Evolutionary conservation across 2,797 vertebrate species (phyloP).

Genomic region (Etheostoma nigrum): DNA sequence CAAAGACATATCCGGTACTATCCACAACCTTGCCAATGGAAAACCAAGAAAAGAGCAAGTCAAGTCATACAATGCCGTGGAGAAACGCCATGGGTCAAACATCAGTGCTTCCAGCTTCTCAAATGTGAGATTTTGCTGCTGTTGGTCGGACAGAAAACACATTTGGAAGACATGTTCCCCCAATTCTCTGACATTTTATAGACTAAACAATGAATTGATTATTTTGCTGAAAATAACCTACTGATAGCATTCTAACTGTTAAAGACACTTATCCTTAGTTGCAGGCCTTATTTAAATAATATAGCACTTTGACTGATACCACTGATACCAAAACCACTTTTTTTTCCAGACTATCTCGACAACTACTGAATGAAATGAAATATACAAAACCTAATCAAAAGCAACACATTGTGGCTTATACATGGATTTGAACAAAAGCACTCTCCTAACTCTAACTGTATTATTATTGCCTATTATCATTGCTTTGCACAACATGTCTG

Average conservation of each 20-base stretch:
- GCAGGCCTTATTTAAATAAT: neutral
- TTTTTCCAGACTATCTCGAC: neutral
- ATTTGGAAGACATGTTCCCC: neutral
- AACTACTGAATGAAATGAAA: too few species aligned
- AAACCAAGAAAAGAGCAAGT: too few species aligned
- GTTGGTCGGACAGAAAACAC: neutral
- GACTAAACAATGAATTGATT: neutral
- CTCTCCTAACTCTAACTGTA: neutral
- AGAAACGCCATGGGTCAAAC: neutral
- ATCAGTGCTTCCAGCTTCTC: neutral
- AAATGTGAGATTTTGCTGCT: neutral
- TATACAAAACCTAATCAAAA: neutral
- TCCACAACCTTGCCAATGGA: too few species aligned
- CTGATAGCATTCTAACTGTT: neutral
- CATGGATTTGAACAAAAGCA: neutral
- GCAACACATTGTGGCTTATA: neutral
- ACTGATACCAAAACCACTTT: neutral
- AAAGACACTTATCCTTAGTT: neutral
- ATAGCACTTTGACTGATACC: neutral
- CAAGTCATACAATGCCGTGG: too few species aligned
- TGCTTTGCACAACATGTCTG: constrained; percentile 1
- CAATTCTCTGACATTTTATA: neutral
- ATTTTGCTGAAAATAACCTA: too few species aligned
- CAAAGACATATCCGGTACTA: too few species aligned
- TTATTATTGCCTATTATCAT: constrained; percentile 13